Base-by-base conservation (phyloP, 2,113 vertebrate species). In the Arvicanthis niloticus region DNA sequence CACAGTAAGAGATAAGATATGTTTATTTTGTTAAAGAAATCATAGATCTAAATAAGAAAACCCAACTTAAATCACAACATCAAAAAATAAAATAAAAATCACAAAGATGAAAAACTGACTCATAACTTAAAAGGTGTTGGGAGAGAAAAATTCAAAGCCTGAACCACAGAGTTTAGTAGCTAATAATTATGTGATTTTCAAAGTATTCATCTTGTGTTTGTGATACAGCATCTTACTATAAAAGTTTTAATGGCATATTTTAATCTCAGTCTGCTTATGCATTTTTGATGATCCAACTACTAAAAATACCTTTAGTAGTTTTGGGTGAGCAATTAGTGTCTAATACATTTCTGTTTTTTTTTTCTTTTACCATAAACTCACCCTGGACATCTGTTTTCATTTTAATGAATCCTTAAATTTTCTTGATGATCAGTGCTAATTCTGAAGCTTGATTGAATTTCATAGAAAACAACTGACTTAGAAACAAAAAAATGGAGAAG, bases 21-120 rank as follows among this genome's bases (percentile, higher is more conserved):
- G 17, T 60, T 60, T 60, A 21, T 60, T 60, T 60, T 42, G 53
- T 73, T 97, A 97, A 96, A 94, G 91, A 97, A 98, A 96, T 93
- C 89, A 96, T 17, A 48, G 48, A 17, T 73, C 75, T 42, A 89
- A 72, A 96, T 88, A 93, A 95, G 75, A 89, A 93, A 91, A 84
- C 19, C 34, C 89, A 97, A 96, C 96, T 90, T 88, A 96, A 96
- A 97, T 94, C 70, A 96, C 37, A 37, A 91, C 45, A 82, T 9
- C 40, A 72, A 53, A 73, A 73, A 73, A 42, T 58, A 93, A 94
- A 16, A 34, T 56, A 11, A 90, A 48, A 87, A 5, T 16, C 93
- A 53, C 60, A 67, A 94, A 26, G 34, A 13, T 56, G 92, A 97
- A 31, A 62, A 29, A 11, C 45, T 95, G 56, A 89, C 65, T 89